Evolutionary conservation across 2,888 invertebrate species (phyloP), one percentile per base, ranked within the genome.

Genomic region (Gryllus longicercus): DNA sequence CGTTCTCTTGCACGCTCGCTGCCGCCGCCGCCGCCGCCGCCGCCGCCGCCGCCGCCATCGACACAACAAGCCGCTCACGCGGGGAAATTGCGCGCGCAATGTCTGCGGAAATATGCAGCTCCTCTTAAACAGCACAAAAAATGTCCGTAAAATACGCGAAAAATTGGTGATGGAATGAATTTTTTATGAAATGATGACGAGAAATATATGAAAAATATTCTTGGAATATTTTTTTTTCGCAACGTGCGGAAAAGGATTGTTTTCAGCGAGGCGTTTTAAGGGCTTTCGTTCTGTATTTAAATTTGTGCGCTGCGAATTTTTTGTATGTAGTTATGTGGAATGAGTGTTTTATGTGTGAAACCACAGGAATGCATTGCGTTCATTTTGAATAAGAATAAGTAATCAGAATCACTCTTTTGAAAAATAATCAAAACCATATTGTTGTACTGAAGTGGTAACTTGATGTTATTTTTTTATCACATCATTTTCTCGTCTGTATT

Each of bases 121-220:
- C n/a, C 63, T 63, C 63, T 63, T 63, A 63, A 63, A 63, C 63
- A n/a, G 63, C 5, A 63, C n/a, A 63, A 38, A 63, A 63, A 63
- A 63, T 63, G 63, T n/a, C 63, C 16, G 63, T 63, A 63, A 63
- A 63, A 63, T 63, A 63, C 63, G 63, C 16, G n/a, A 63, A 63
- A 63, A 63, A 63, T 63, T 63, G 63, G 16, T 63, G 63, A 63
- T 63, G 63, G 63, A 63, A 63, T 63, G 63, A 63, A 63, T 14
- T 63, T 63, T 63, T 63, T 63, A 38, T 63, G 63, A 63, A 63
- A n/a, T n/a, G 63, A 18, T 63, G 63, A 63, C 63, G 63, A 63
- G 63, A 63, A 63, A 63, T 63, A 63, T 63, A 63, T 63, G 63
- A 63, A 63, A 63, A 63, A 63, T 63, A 63, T 63, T 63, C 63